These are phyloP conservation scores for Speoplatyrhinus poulsoni DNA, from an alignment of 2,113 vertebrate species.

Conservation along the genomic window DNA sequence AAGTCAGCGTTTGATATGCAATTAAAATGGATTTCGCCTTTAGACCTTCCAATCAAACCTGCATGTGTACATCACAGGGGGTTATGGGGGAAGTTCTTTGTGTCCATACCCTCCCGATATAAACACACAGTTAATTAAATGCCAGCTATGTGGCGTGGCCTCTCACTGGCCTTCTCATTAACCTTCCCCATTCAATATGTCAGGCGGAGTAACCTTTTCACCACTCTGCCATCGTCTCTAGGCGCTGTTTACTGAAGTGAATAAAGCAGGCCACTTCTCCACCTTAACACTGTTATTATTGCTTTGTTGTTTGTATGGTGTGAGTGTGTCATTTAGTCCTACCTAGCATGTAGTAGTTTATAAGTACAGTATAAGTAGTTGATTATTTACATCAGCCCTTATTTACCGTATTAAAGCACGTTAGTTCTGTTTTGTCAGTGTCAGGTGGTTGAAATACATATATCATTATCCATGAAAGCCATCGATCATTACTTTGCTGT, in stretches of 20 bases:
- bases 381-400: constrained; percentile 34
- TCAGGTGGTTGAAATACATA: constrained; percentile 22
- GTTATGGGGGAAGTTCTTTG: constrained; percentile 18
- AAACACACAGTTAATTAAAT: constrained; percentile 62
- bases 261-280: constrained; percentile 7
- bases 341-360: constrained; percentile 25
- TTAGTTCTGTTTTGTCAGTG: constrained; percentile 25
- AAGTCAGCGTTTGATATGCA: constrained; percentile 18
- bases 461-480: constrained; percentile 3
- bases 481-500: constrained; percentile 9
- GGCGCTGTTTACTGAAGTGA: constrained; percentile 36
- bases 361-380: constrained; percentile 26
- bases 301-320: constrained; percentile 24
- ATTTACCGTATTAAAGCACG: constrained; percentile 40
- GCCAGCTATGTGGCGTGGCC: constrained; percentile 45
- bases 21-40: constrained; percentile 8
- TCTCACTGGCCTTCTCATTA: constrained; percentile 61
- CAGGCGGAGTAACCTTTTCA: constrained; percentile 66
- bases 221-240: constrained; percentile 44
- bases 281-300: constrained; percentile 22
- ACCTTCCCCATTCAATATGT: constrained; percentile 60
- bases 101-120: constrained; percentile 40
- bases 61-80: constrained; percentile 19
- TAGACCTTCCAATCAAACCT: constrained; percentile 23
- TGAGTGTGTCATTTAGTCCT: constrained; percentile 33